Percentiles rank a stretch among this genome's conserved stretches.
Evolutionary conservation across 37 sponge, comb jelly and placozoan species (phyloP).

Genomic region (Eunapius fragilis): DNA sequence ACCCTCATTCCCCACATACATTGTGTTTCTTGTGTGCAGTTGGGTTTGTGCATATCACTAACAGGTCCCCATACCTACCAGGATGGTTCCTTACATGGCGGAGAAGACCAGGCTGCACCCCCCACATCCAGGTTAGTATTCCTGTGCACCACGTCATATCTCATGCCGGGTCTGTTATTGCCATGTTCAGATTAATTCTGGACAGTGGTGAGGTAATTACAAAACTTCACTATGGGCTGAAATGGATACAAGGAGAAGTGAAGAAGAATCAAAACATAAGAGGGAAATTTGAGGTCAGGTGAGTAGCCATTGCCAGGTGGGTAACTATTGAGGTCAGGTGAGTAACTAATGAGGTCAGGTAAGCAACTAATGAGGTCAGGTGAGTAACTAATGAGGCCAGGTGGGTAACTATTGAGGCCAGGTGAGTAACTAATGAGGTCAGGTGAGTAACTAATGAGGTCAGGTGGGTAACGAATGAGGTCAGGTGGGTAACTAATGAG

Average conservation of each 20-base stretch:
- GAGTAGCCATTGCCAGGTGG: no score
- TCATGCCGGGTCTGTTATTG: not conserved
- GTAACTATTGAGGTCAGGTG: no score
- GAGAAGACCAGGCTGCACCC: not conserved
- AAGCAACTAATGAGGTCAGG: no score
- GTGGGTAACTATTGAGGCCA: no score
- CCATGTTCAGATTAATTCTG: not conserved
- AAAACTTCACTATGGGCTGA: not conserved
- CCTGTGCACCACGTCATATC: not conserved
- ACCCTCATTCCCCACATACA: no score
- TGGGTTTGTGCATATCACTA: not conserved
- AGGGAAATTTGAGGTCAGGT: not conserved
- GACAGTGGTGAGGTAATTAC: not conserved
- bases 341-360: no score
- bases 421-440: no score
- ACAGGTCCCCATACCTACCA: not conserved
- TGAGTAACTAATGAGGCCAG: no score
- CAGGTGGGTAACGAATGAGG: no score
- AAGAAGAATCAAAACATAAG: not conserved
- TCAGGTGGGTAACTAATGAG: no score
- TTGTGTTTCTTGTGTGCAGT: not conserved
- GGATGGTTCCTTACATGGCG: not conserved
- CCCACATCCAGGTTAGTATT: not conserved
- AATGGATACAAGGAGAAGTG: not conserved
- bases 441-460: no score